Evolutionary conservation across 2,797 vertebrate genomes (phyloP).

Genomic region (Darevskia mixta): DNA sequence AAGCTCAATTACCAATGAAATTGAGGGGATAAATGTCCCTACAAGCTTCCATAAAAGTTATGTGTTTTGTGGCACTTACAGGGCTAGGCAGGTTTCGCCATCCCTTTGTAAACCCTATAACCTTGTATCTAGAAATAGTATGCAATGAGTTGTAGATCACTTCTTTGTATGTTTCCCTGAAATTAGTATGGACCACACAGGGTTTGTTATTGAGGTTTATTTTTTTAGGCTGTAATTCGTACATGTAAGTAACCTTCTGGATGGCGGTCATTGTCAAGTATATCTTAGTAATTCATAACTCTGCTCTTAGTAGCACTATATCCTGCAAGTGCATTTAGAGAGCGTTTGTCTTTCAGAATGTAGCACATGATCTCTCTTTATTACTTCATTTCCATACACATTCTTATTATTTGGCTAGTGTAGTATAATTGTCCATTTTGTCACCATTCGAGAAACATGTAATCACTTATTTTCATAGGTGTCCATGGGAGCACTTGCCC

Average conservation of each 20-base stretch:
- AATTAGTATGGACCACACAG: not conserved
- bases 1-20: conserved; percentile 65
- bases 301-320: conserved; percentile 35
- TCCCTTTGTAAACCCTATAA: not conserved
- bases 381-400: too few relatives aligned
- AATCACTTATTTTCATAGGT: too few relatives aligned
- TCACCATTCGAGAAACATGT: not conserved
- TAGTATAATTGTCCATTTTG: not conserved
- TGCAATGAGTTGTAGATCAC: not conserved
- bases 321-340: not conserved
- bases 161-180: not conserved
- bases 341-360: conserved; percentile 29
- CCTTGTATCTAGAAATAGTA: not conserved
- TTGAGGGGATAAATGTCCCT: conserved; percentile 63
- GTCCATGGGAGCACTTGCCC: too few relatives aligned
- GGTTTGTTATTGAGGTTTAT: not conserved
- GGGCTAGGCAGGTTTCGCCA: not conserved
- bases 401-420: not conserved
- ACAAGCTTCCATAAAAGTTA: conserved; percentile 59
- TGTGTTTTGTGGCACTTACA: conserved; percentile 19
- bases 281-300: conserved; percentile 18
- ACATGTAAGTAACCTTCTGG: not conserved
- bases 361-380: not conserved
- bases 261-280: not conserved
- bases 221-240: not conserved